A percentile compares a stretch with the other conserved stretches of the same genome.
phyloP scores from a whole-genome alignment of 2,888 invertebrate species.

The Chymomyza fuscimana region DNA sequence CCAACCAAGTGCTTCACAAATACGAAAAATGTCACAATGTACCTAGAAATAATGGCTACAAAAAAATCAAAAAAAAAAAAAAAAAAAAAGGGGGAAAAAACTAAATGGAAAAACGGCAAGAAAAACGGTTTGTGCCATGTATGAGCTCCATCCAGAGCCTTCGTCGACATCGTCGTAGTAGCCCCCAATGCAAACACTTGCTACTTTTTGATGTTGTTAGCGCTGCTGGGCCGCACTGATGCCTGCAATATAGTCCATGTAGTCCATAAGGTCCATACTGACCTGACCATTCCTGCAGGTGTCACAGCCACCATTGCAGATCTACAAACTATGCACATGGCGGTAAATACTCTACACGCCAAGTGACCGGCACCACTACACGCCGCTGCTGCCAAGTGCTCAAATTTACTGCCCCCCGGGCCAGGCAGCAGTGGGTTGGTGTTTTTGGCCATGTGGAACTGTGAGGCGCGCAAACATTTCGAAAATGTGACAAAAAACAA shows the following conservation, averaged over 20 bases:
- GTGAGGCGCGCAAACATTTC: slow-evolving; percentile 47
- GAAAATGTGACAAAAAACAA: slow-evolving; percentile 45
- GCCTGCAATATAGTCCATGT: neutral
- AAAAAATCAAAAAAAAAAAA: neutral
- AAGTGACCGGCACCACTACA: slow-evolving; percentile 43
- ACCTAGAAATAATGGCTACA: neutral
- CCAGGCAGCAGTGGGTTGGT: slow-evolving; percentile 65
- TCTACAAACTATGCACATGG: slow-evolving; percentile 73
- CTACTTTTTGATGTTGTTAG: slow-evolving; percentile 72
- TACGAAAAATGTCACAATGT: slow-evolving; percentile 17
- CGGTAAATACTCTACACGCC: slow-evolving; percentile 69
- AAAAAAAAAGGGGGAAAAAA: neutral
- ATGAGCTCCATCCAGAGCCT: neutral
- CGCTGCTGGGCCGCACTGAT: slow-evolving; percentile 17
- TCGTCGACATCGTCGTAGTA: slow-evolving; percentile 26
- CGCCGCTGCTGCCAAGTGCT: slow-evolving; percentile 36
- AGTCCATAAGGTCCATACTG: neutral
- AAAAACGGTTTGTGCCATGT: neutral
- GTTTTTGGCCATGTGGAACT: slow-evolving; percentile 42
- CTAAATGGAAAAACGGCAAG: slow-evolving; percentile 20
- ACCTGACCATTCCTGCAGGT: slow-evolving; percentile 54
- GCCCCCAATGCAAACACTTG: slow-evolving; percentile 67
- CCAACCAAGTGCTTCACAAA: slow-evolving; percentile 13
- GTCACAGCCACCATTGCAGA: slow-evolving; percentile 52
- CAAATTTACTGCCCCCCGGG: slow-evolving; percentile 61